phyloP scores from a whole-genome alignment of 37 sponge, comb jelly and placozoan species.

The Diacarnus erythraeanus region DNA sequence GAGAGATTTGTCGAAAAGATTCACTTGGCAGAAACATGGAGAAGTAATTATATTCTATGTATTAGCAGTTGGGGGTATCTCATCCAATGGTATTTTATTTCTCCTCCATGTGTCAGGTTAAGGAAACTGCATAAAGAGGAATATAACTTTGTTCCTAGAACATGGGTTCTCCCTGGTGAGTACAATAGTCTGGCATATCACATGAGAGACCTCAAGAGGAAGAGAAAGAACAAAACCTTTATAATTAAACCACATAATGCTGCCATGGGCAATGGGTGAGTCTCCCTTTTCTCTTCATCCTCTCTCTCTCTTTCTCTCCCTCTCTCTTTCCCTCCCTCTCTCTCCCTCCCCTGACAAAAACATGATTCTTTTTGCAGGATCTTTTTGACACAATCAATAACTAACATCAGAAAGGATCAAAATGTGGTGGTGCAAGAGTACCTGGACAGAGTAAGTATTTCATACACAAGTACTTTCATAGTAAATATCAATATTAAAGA shows the following conservation, averaged over 20 bases:
- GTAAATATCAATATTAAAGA: too few relatives aligned
- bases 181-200: slow-evolving; percentile 37
- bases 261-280: slow-evolving; percentile 88
- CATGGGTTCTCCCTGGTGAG: slow-evolving; percentile 88
- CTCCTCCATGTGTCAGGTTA: slow-evolving; percentile 56
- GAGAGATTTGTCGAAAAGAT: slow-evolving; percentile 86
- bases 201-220: slow-evolving; percentile 43
- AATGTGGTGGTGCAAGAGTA: slow-evolving; percentile 86
- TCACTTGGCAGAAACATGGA: slow-evolving; percentile 77
- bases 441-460: slow-evolving; percentile 74
- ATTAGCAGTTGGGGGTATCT: too few relatives aligned
- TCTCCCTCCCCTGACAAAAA: too few relatives aligned
- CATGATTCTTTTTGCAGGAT: too few relatives aligned
- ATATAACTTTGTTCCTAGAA: slow-evolving; percentile 69
- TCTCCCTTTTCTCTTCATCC: background rate
- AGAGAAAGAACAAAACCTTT: slow-evolving; percentile 53
- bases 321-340: background rate
- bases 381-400: slow-evolving; percentile 51
- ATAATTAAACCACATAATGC: slow-evolving; percentile 87
- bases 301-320: background rate
- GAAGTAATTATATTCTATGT: slow-evolving; percentile 39
- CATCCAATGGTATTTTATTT: background rate
- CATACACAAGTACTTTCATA: too few relatives aligned
- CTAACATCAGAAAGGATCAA: slow-evolving; percentile 31
- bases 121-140: slow-evolving; percentile 56